Base-by-base conservation (phyloP, 2,113 vertebrate genomes). In the Perccottus glenii region DNA sequence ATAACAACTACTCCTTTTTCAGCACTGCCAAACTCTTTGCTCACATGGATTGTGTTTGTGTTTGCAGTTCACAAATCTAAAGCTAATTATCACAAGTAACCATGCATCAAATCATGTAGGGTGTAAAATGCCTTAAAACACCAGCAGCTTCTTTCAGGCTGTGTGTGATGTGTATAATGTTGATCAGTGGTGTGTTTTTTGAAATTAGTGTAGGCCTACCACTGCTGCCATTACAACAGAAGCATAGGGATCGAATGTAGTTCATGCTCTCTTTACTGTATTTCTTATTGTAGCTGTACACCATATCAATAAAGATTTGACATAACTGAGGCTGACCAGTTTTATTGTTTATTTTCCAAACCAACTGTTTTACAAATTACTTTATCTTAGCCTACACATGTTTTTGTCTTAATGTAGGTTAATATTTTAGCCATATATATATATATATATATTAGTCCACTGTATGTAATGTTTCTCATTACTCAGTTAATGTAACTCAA, bases 41-140 rank as follows among this genome's bases (percentile, higher is more conserved):
- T 77, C 74, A 70, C 67, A 58, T 74, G n/a, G n/a, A n/a, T n/a
- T n/a, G n/a, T n/a, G n/a, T n/a, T 64, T 52, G 69, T 68, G 77
- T 56, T 58, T 71, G 46, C 32, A 44, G 6, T 12, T 70, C 72
- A 63, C 50, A 38, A 32, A 38, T 57, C 19, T 32, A 67, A 79
- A 90, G 66, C 6, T 67, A 78, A 68, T 48, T 42, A 83, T 75
- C 36, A 82, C 81, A 48, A 67, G 49, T 56, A 79, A 67, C 68
- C 77, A 79, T 70, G 78, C 66, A 81, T 71, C 44, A 77, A 90
- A 83, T 80, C 75, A 68, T 84, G 70, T 90, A 89, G 85, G 78
- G 88, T 85, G 77, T 87, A 63, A 89, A 91, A 91, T 93, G 93
- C 92, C 93, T 94, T 94, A 93, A 90, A 86, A 81, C 90, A 94